phyloP scores from a whole-genome alignment of 2,113 vertebrate species.

The Phrynosoma platyrhinos region DNA sequence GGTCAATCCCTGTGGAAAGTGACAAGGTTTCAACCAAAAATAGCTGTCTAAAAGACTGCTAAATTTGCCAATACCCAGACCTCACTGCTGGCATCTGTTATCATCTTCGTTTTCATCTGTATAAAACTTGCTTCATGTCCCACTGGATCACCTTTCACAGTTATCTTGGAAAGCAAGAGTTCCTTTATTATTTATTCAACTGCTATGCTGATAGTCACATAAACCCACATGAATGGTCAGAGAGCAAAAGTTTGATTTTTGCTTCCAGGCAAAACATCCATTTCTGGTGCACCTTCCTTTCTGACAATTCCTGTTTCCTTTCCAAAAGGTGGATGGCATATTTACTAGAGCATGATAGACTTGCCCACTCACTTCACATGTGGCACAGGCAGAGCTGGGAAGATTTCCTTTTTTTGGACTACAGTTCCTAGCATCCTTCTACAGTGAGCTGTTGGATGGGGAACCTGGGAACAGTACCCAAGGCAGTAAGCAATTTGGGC shows the following conservation, averaged over 20 bases:
- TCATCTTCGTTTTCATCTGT: not conserved
- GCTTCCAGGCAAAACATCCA: constrained; percentile 45
- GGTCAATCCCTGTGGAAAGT: not conserved
- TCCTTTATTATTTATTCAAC: constrained; percentile 54
- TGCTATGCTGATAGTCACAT: not conserved
- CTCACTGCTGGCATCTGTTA: not conserved
- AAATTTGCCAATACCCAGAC: not conserved
- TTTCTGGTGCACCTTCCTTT: constrained; percentile 39
- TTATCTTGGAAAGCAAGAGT: not conserved
- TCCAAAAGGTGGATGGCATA: constrained; percentile 62
- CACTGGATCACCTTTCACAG: not conserved
- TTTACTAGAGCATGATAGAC: constrained; percentile 51
- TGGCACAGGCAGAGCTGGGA: too few species aligned
- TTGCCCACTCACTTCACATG: not conserved
- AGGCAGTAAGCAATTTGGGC: too few species aligned
- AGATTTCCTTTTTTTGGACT: too few species aligned
- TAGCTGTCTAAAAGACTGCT: not conserved
- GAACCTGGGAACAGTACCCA: too few species aligned
- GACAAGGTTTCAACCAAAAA: not conserved
- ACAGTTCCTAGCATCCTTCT: too few species aligned
- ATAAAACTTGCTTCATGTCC: not conserved
- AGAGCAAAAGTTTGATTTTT: not conserved
- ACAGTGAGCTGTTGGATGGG: too few species aligned
- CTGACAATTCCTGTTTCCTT: constrained; percentile 26
- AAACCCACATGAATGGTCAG: constrained; percentile 48